Evolutionary conservation across 2,888 invertebrate species (phyloP), one percentile per base, ranked within the genome.

Genomic region (Nymphalis c-album): DNA sequence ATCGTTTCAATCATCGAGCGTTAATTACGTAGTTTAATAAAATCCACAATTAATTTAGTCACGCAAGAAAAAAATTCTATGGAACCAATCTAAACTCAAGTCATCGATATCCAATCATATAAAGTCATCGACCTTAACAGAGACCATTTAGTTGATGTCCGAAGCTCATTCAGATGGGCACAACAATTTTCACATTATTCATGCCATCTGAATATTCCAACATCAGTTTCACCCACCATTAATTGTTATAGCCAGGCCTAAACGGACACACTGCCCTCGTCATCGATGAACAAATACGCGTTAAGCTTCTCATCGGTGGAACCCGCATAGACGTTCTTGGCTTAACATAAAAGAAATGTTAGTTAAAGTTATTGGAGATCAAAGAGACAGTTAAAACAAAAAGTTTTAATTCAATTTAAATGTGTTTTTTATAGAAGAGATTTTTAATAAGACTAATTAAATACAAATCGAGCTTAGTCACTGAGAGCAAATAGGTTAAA

Each of bases 151-250:
- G 77, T 76, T 80, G 85, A 85, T 85, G 85, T 79, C 79, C 81
- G 75, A 74, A 77, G 83, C 82, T 86, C 86, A 86, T 86, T 83
- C 85, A 86, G 82, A 79, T 79, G 83, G 80, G 78, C 78, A 83
- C 84, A 80, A 84, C 78, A 81, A 86, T 86, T 84, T 86, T 79
- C 83, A 83, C 82, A 87, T 89, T 89, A 87, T 87, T 86, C 85
- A 90, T 88, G 82, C 82, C 76, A 77, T 72, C 84, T 88, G 89
- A 90, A 91, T 91, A 91, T 91, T 90, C 79, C 81, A 80, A 78
- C 84, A 82, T 82, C 81, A 82, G 81, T 84, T 72, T 87, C 86
- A 86, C 85, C 88, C 79, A 79, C 83, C 86, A 85, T 88, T 89
- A 90, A 91, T 90, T 88, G 87, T 87, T 88, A 86, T 85, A 81